Base-by-base conservation (phyloP, 1,140 invertebrate species). In the Neodiprion lecontei region DNA sequence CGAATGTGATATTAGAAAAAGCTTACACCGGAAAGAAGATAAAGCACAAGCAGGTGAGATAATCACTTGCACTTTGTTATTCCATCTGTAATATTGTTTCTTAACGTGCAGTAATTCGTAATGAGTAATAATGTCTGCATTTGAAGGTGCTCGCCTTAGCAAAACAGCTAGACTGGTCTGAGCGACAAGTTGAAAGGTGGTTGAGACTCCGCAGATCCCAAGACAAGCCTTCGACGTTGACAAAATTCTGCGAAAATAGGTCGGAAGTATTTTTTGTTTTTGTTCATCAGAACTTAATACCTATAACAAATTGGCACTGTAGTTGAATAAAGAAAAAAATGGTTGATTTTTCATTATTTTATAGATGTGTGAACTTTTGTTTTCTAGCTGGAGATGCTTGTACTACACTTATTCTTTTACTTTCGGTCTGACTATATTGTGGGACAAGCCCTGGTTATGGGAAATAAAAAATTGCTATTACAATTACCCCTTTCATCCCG, bases 391-490 rank as follows among this genome's bases (percentile, higher is more conserved):
- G 97, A 89, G 96, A 78, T 96, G 94, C 86, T 89, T 93, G 3
- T 98, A 97, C 89, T 98, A 99, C 87, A 86, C 92, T 9, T 93
- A 91, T 83, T 94, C 93, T 69, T 98, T 98, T 85, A 88, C 92
- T 12, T 98, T 94, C 89, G 97, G 97, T 14, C 78, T 96, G 47
- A 91, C 92, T 80, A 91, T 95, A 75, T 89, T 99, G 48, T 98
- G 96, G 96, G 93, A 97, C 86, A 99, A 99, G 89, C 91, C 93
- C 12, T 99, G 97, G 96, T 90, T 99, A 77, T 98, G 95, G 96
- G 93, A 98, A 82, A 96, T 98, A 69, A 95, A 95, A 68, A 84
- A 96, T 80, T 98, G 96, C 86, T 99, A 96, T 91, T 94, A 95
- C 83, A 92, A 93, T 72, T 95, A 95, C 85, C 90, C 90, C 2